Evolutionary conservation across 2,888 invertebrate species (phyloP).

Genomic region (Terebella lapidaria): DNA sequence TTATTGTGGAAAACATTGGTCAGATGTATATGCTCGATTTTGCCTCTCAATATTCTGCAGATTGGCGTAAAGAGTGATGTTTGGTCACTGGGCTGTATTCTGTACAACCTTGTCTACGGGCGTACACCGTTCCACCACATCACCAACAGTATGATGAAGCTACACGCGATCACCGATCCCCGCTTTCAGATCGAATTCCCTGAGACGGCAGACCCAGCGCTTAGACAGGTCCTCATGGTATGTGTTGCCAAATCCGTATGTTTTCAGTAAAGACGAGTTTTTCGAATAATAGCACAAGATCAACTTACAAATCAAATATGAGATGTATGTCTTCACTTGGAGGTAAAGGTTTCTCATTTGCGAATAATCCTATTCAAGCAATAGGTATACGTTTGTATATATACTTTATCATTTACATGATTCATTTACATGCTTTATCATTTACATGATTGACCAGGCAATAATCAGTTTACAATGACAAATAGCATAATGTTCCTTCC

Average conservation of each 20-base stretch:
- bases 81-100: conserved; percentile 95
- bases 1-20: too few species aligned
- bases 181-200: conserved; percentile 72
- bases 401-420: too few species aligned
- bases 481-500: too few species aligned
- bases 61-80: conserved; percentile 89
- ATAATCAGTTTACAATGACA: too few species aligned
- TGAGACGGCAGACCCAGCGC: conserved; percentile 47
- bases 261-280: background rate
- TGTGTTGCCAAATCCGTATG: background rate
- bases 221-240: conserved; percentile 44
- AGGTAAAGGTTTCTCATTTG: too few species aligned
- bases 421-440: too few species aligned
- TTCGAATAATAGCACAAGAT: background rate
- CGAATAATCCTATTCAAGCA: too few species aligned
- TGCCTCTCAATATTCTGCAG: too few species aligned
- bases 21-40: too few species aligned
- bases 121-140: conserved; percentile 86
- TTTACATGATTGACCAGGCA: too few species aligned
- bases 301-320: background rate
- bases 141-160: conserved; percentile 66
- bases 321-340: background rate
- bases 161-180: conserved; percentile 73
- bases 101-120: conserved; percentile 86
- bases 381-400: too few species aligned